Evolutionary conservation across 2,888 invertebrate species (phyloP), one percentile per base, ranked within the genome.

Genomic region (Harmothoe impar): DNA sequence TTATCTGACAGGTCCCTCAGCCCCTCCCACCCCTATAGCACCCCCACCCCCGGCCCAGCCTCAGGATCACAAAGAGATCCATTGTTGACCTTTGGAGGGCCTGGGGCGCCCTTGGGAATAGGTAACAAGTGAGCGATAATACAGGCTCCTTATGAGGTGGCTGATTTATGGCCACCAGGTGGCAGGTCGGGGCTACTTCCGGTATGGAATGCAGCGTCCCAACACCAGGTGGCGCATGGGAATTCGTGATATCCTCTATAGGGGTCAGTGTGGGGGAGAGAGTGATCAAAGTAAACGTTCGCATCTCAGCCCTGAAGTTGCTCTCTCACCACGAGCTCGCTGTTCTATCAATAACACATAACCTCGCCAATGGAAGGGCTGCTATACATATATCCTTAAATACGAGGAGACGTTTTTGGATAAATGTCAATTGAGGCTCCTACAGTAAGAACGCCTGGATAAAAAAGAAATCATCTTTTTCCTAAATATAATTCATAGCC

Each of bases 71-170:
- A 81, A 35, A 35, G 81, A 35, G 0, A 23, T 72, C 35, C 81
- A 81, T 81, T 81, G 81, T 81, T 81, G 81, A 81, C 81, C 81
- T 81, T 81, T 81, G 33, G n/a, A 81, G 81, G n/a, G 43, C 29
- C 77, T n/a, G 29, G 5, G 68, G 81, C 23, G 17, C 33, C 43
- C 35, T 33, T 15, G 81, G 33, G 81, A 43, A 81, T 81, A 17
- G 35, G 7, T 23, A 81, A 35, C 81, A 81, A 35, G 81, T 43
- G 81, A 43, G 81, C 81, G 81, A 81, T 81, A 81, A 81, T 81
- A 81, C 81, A 12, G 43, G 81, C 23, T 23, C 17, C 81, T 81
- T 81, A 81, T 33, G 81, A 81, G 81, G 23, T 81, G 35, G 33
- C 35, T 43, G 81, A 81, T 81, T 33, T 81, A 81, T 81, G 81